phyloP scores from a whole-genome alignment of 2,888 invertebrate species.

The Trachelus iudaicus region DNA sequence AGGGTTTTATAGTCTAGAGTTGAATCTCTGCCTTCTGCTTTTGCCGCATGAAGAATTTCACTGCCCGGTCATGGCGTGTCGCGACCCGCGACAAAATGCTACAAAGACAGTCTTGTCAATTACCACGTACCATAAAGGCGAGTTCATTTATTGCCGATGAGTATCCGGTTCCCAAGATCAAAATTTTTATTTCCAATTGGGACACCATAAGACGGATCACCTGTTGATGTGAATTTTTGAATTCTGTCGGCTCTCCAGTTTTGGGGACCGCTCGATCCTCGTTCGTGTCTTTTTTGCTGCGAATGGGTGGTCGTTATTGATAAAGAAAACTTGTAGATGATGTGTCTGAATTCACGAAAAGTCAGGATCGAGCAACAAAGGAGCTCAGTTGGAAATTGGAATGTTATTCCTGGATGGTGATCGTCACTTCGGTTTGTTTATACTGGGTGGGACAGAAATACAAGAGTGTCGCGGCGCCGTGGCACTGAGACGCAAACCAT shows the following conservation, averaged over 20 bases:
- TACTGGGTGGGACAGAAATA: slow-evolving; percentile 62
- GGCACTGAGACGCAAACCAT: slow-evolving; percentile 55
- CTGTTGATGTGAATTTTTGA: no score
- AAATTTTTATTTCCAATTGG: no score
- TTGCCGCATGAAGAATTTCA: slow-evolving; percentile 24
- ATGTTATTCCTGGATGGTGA: slow-evolving; percentile 60
- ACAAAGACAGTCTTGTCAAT: slow-evolving; percentile 63
- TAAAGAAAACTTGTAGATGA: no score
- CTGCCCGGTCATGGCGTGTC: slow-evolving; percentile 54
- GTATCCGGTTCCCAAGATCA: no score
- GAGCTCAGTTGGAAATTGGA: slow-evolving; percentile 15
- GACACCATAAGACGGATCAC: no score
- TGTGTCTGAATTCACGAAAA: no score
- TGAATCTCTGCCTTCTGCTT: slow-evolving; percentile 18
- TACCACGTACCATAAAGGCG: slow-evolving; percentile 27
- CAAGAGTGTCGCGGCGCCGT: slow-evolving; percentile 56
- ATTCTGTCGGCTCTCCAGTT: no score
- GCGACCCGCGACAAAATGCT: slow-evolving; percentile 59
- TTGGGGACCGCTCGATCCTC: no score
- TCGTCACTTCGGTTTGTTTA: slow-evolving; percentile 62
- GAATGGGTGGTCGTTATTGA: no score
- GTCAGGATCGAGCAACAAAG: slow-evolving; percentile 9
- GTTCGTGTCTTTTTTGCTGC: no score
- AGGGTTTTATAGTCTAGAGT: slow-evolving; percentile 60
- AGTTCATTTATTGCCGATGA: no score